Percentiles rank a stretch among this genome's conserved stretches.
Evolutionary conservation across 2,113 vertebrate genomes (phyloP).

Genomic region (Pedionomus torquatus): DNA sequence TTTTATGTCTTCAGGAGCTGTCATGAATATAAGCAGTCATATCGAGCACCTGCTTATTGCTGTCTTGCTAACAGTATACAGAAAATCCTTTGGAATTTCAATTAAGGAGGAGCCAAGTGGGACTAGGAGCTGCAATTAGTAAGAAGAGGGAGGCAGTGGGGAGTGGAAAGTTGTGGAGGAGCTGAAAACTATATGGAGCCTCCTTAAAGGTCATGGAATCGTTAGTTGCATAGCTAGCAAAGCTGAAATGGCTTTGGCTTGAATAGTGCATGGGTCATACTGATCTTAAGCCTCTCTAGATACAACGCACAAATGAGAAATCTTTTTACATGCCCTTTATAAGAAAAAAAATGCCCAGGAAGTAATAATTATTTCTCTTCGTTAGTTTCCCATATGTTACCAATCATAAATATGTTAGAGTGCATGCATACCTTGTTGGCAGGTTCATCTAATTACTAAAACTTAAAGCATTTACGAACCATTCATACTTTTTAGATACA

Average conservation of each 20-base stretch:
- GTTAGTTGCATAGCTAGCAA: constrained; percentile 9
- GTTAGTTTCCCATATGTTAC: neutral
- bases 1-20: neutral
- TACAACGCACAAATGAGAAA: neutral
- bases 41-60: constrained; percentile 30
- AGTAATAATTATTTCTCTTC: neutral
- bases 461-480: neutral
- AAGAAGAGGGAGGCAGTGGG: neutral
- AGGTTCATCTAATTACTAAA: neutral
- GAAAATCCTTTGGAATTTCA: constrained; percentile 8
- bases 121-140: neutral
- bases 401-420: neutral
- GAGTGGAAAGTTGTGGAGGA: constrained; percentile 14
- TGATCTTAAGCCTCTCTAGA: neutral
- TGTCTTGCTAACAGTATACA: neutral
- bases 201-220: constrained; percentile 39
- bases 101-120: neutral
- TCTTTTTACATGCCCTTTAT: neutral
- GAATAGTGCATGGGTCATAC: neutral
- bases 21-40: neutral
- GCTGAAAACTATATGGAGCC: neutral
- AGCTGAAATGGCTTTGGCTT: neutral
- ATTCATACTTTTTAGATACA: neutral
- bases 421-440: neutral
- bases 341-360: neutral